phyloP scores from a whole-genome alignment of 2,113 vertebrate species.

The Clarias batrachus region DNA sequence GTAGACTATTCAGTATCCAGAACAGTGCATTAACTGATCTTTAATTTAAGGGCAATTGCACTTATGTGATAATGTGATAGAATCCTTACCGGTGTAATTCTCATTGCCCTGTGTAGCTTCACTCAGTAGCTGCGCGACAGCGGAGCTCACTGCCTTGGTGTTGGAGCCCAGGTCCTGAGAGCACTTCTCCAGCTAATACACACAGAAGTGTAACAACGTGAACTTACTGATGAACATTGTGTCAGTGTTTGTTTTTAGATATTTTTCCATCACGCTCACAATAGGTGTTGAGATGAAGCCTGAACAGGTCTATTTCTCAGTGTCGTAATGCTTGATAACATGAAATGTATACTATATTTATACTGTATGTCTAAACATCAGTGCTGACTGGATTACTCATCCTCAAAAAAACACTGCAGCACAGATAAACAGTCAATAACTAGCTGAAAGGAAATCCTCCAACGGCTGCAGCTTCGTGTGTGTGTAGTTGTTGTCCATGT shows the following conservation, averaged over 20 bases:
- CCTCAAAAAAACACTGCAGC: not conserved
- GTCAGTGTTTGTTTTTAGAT: not conserved
- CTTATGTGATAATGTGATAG: not conserved
- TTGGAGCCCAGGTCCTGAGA: constrained; percentile 91
- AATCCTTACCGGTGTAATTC: constrained; percentile 89
- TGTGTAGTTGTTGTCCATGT: constrained; percentile 1
- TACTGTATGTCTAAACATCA: too few relatives aligned
- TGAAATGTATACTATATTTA: not conserved
- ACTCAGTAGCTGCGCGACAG: constrained; percentile 89
- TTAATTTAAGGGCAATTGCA: not conserved
- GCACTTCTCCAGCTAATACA: constrained; percentile 87
- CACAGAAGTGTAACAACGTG: not conserved
- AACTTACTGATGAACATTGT: not conserved
- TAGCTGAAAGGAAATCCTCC: constrained; percentile 3
- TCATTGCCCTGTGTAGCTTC: constrained; percentile 96
- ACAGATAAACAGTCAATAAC: constrained; percentile 3
- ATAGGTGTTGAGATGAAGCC: not conserved
- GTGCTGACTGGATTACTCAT: not conserved
- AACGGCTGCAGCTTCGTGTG: constrained; percentile 1
- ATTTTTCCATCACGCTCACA: not conserved
- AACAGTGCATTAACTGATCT: not conserved
- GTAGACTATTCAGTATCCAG: not conserved
- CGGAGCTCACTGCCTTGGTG: constrained; percentile 92
- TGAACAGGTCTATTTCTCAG: not conserved
- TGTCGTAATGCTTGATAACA: not conserved